Evolutionary conservation across 2,888 invertebrate genomes (phyloP).

Genomic region (Cryptus viduatorius): DNA sequence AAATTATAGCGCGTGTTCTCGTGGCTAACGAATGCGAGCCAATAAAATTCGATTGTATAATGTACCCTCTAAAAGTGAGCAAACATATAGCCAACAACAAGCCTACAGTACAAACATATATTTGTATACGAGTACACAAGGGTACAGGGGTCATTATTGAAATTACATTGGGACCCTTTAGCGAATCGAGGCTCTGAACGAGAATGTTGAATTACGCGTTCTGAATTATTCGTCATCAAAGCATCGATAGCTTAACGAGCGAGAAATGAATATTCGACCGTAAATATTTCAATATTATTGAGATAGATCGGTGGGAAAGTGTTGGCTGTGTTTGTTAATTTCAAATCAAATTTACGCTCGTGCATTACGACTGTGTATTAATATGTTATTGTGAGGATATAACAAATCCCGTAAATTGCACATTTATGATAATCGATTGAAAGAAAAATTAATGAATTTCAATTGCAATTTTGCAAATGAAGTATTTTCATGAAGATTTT

Average conservation of each 20-base stretch:
- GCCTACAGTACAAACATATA: background rate
- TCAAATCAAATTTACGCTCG: constrained; percentile 45
- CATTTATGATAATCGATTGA: background rate
- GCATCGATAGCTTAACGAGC: constrained; percentile 44
- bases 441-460: too few species aligned
- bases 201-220: constrained; percentile 34
- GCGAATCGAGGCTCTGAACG: background rate
- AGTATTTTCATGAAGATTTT: too few species aligned
- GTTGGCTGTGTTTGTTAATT: constrained; percentile 31
- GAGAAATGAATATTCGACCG: constrained; percentile 49
- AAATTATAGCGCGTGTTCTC: constrained; percentile 64
- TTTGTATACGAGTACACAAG: background rate
- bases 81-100: background rate
- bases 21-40: constrained; percentile 52
- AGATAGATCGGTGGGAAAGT: constrained; percentile 17
- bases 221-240: constrained; percentile 58
- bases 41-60: constrained; percentile 63
- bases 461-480: too few species aligned
- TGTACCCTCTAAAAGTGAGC: constrained; percentile 8
- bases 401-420: background rate
- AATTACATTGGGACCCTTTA: constrained; percentile 48
- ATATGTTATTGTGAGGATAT: background rate
- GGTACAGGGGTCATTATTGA: constrained; percentile 44
- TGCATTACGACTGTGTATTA: background rate
- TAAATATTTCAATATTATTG: constrained; percentile 39